Base-by-base conservation (phyloP, 2,797 vertebrate genomes). In the Pantherophis vulpinus region DNA sequence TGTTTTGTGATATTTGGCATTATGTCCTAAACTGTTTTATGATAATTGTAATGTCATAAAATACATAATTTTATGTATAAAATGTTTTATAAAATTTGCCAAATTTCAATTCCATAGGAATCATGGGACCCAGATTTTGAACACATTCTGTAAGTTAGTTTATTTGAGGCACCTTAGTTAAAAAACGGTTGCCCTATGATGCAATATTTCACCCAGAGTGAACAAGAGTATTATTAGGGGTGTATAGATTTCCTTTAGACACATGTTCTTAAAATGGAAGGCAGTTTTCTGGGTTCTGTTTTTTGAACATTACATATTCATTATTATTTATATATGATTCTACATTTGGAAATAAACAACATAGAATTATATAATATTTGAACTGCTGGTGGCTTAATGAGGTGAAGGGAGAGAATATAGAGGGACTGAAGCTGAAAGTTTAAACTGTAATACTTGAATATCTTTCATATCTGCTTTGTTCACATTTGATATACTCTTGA, bases 311-410 rank as follows among this genome's bases (percentile, higher is more conserved):
- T 51, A 95, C 86, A 20, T 23, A 23, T 32, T 27, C 95, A 79
- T 92, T n/a, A 91, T 87, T 94, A 93, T 55, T 27, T 42, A 59
- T 58, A 29, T n/a, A 92, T 54, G 70, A 94, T 92, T 94, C 54
- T 88, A 91, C 54, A 74, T 92, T 96, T 66, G 93, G 88, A 93
- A 55, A 61, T 54, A 86, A n/a, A 92, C 47, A 92, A 56, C 23
- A 12, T 23, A 87, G 94, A 94, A 94, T 74, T 25, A 92, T 27
- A 27, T 37, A 59, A 56, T 70, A 32, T 56, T 91, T 87, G 60
- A 66, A 54, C 37, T 29, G 60, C 0, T 18, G 4, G 58, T 86
- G 60, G 1, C 25, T 32, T 74, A n/a, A 16, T 16, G 37, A 37
- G 37, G 66, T 37, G 14, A 74, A 74, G n/a, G 6, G 66, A 32